Evolutionary conservation across 2,888 invertebrate genomes (phyloP), one percentile per base, ranked within the genome.

Genomic region (Calliopum simillimum): DNA sequence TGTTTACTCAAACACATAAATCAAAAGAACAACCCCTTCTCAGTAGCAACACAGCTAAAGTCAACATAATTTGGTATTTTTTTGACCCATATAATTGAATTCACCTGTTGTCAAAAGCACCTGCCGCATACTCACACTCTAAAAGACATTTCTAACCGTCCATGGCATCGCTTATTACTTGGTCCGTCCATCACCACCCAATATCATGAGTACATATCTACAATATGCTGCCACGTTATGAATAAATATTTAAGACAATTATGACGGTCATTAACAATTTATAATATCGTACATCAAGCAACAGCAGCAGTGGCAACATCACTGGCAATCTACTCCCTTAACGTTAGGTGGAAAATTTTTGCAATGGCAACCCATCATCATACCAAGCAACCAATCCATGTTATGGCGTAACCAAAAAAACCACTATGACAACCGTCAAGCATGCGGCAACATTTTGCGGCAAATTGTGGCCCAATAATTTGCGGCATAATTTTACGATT

Each of bases 401-500:
- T 19, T 6, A 23, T 1, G 21, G 16, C 19, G 21, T 55, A 56
- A 56, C 21, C 56, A 21, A 56, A 14, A 19, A 21, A 56, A 56
- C 14, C 56, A n/a, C 11, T 23, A 14, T 41, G 49, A 44, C 16
- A 13, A 33, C 33, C 25, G 44, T 23, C 25, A 11, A 16, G 25
- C 14, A 5, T 12, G 41, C 51, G 25, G 51, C 33, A 56, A 47
- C 44, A 58, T 25, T 56, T 44, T 56, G 56, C 46, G 66, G 46
- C 33, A 41, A n/a, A 12, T 44, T 55, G 55, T 55, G 55, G 65
- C 44, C 4, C 25, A 49, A 67, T 59, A 43, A 66, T 68, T 68
- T 68, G 47, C 33, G 47, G 56, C 75, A 78, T 79, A 79, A 80
- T 78, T 47, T 80, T 80, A 79, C 77, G 79, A 78, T 79, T 79